These are phyloP conservation scores for Onychomys leucogaster DNA, from an alignment of 2,797 vertebrate species.

Conservation along the genomic window DNA sequence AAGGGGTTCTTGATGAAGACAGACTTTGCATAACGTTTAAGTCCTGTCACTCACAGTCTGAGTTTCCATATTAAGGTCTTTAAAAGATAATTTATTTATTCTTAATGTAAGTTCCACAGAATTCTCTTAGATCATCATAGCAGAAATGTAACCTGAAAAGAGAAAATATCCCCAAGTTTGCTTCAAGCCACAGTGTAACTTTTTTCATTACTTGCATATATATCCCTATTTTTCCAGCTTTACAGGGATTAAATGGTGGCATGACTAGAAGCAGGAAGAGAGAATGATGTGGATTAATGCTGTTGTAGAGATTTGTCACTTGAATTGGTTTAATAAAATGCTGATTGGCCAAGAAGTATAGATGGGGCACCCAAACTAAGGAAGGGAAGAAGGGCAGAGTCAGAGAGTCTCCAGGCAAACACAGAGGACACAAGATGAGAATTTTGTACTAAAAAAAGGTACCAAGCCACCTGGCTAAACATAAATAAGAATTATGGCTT, in stretches of 20 bases:
- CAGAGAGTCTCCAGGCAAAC: no score
- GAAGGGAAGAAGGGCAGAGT: no score
- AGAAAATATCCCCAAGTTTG: constrained; percentile 35
- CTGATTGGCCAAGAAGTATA: no score
- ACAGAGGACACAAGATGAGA: no score
- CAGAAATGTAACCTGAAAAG: constrained; percentile 53
- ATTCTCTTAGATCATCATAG: constrained; percentile 39
- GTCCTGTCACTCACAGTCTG: constrained; percentile 65
- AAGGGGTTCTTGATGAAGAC: constrained; percentile 67
- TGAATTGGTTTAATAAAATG: no score
- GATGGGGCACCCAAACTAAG: no score
- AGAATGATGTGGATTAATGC: background rate
- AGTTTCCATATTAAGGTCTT: constrained; percentile 60
- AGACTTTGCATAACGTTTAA: constrained; percentile 64
- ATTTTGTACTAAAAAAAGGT: no score
- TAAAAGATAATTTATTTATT: constrained; percentile 74
- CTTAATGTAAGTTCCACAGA: constrained; percentile 45
- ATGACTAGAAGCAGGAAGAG: background rate
- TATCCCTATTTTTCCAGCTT: background rate
- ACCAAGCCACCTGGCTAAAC: no score
- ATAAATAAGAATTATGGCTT: no score
- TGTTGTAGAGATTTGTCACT: no score
- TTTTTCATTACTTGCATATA: constrained; percentile 16
- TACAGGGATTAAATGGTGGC: background rate
- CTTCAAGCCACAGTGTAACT: constrained; percentile 23